Evolutionary conservation across 2,888 invertebrate genomes (phyloP).

Genomic region (Drosophila leonis): DNA sequence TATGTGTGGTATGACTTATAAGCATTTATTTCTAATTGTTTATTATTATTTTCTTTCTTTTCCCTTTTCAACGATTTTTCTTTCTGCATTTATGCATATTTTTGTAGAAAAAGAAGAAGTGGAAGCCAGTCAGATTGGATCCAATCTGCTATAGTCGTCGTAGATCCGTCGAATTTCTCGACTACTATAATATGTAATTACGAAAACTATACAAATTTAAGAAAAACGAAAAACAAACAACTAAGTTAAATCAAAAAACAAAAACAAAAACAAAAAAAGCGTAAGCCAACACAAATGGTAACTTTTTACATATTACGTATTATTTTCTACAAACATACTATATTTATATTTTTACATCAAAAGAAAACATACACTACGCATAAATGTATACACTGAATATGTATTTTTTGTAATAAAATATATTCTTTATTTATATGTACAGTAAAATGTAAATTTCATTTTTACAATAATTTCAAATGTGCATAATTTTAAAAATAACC

Average conservation of each 20-base stretch:
- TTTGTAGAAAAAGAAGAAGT: slow-evolving; percentile 83
- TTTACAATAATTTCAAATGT: not conserved
- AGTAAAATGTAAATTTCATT: slow-evolving; percentile 18
- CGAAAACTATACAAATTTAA: slow-evolving; percentile 39
- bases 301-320: slow-evolving; percentile 56
- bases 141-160: slow-evolving; percentile 84
- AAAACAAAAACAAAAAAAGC: no score
- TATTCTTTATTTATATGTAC: slow-evolving; percentile 48
- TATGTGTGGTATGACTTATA: slow-evolving; percentile 44
- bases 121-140: slow-evolving; percentile 85
- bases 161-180: slow-evolving; percentile 84
- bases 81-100: slow-evolving; percentile 68
- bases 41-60: slow-evolving; percentile 70
- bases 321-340: slow-evolving; percentile 68
- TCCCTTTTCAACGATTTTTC: slow-evolving; percentile 52
- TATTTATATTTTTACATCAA: slow-evolving; percentile 74
- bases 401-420: slow-evolving; percentile 75
- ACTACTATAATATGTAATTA: slow-evolving; percentile 83
- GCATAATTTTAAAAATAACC: slow-evolving; percentile 3
- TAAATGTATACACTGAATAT: slow-evolving; percentile 62
- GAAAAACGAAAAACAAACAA: slow-evolving; percentile 22
- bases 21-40: slow-evolving; percentile 71
- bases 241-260: slow-evolving; percentile 13
- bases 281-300: slow-evolving; percentile 33
- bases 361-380: slow-evolving; percentile 58